Evolutionary conservation across 2,113 vertebrate genomes (phyloP).

Genomic region (Nyctereutes procyonoides): DNA sequence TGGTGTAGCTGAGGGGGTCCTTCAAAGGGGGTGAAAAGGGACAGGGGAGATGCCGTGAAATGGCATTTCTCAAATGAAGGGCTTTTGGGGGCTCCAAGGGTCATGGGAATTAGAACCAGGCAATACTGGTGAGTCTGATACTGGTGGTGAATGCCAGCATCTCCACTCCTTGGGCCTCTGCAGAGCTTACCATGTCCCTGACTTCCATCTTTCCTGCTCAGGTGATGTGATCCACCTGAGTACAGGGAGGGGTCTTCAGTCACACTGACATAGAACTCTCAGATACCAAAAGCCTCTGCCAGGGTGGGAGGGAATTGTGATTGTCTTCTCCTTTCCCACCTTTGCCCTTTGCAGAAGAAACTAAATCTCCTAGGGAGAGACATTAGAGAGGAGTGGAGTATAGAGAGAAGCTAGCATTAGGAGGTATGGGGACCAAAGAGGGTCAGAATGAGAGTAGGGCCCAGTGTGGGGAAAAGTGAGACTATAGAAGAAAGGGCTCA

Average conservation of each 20-base stretch:
- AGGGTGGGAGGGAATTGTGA: accelerated
- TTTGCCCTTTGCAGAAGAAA: background rate
- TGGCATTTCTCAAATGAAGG: background rate
- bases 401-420: background rate
- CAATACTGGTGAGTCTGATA: background rate
- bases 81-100: accelerated
- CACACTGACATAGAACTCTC: accelerated
- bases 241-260: background rate
- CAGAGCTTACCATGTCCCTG: background rate
- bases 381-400: background rate
- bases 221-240: background rate
- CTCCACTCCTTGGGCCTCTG: background rate
- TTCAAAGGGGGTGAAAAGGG: background rate
- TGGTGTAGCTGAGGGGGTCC: background rate
- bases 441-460: background rate
- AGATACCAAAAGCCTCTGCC: background rate
- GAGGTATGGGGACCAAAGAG: background rate
- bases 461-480: background rate
- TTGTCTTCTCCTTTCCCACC: background rate
- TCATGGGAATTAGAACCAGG: background rate
- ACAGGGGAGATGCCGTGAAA: background rate
- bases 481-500: background rate
- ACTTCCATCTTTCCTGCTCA: background rate
- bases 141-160: background rate
- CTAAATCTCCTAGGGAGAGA: accelerated